Conservation (phyloP, 2,113 vertebrate species). For the Indri indri region DNA sequence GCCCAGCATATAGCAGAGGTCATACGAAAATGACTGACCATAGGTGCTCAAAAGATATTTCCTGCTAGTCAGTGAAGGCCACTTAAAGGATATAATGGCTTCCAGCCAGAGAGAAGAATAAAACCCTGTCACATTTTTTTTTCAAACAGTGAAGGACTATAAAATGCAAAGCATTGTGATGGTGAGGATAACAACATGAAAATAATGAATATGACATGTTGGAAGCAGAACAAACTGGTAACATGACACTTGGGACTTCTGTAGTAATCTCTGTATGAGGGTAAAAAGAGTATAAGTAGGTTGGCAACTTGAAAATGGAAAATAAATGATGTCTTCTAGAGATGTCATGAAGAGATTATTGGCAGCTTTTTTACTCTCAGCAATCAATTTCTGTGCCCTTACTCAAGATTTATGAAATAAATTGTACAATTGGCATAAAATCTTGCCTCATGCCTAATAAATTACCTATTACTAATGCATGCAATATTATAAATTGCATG, state of each 20-base stretch:
- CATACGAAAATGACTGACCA: background rate
- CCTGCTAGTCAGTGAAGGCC: background rate
- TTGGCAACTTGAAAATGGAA: background rate
- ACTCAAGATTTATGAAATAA: conserved; percentile 10
- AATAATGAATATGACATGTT: background rate
- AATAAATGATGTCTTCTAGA: background rate
- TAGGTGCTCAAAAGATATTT: background rate
- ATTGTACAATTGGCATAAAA: background rate
- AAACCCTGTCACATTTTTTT: background rate
- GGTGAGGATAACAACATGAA: background rate
- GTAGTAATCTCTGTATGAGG: background rate
- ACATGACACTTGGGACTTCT: background rate
- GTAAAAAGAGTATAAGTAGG: background rate
- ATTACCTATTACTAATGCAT: background rate
- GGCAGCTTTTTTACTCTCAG: background rate
- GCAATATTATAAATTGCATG: background rate
- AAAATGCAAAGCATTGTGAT: background rate
- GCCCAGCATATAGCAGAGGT: background rate
- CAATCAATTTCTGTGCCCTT: background rate
- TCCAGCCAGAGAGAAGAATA: background rate
- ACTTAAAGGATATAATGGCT: background rate
- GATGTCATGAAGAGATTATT: background rate
- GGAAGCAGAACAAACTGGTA: background rate
- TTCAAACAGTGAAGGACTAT: background rate
- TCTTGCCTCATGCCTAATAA: background rate